Percentiles rank a stretch among this genome's conserved stretches.
Conservation (phyloP, 1,140 invertebrate species). For the Acromyrmex echinatior region DNA sequence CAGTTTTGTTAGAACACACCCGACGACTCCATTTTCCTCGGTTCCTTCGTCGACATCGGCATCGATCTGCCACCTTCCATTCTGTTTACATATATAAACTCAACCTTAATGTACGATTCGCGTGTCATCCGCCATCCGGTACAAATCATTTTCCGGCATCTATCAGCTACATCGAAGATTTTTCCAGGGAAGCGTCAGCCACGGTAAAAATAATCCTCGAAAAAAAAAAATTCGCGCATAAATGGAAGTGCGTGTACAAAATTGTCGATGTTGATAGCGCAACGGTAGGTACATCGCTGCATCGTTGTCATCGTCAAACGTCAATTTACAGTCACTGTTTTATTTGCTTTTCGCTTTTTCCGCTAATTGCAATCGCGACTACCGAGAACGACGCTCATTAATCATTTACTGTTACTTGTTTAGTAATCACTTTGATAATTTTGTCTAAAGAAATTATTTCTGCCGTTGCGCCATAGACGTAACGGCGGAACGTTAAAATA, state of each 20-base stretch:
- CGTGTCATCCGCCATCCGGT: slow-evolving; percentile 73
- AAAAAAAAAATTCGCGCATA: slow-evolving; percentile 12
- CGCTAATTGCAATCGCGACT: slow-evolving; percentile 48
- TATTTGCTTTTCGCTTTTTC: slow-evolving; percentile 25
- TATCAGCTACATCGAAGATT: slow-evolving; percentile 28
- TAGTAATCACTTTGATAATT: slow-evolving; percentile 59
- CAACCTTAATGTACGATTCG: slow-evolving; percentile 77
- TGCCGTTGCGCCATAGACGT: slow-evolving; percentile 30
- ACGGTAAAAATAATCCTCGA: slow-evolving; percentile 10
- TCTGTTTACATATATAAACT: slow-evolving; percentile 75
- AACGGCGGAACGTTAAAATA: slow-evolving; percentile 56
- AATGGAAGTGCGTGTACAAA: slow-evolving; percentile 35
- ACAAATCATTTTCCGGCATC: slow-evolving; percentile 68
- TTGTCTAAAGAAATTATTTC: slow-evolving; percentile 45
- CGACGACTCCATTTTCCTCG: slow-evolving; percentile 64
- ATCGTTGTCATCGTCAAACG: slow-evolving; percentile 30
- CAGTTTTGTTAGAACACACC: slow-evolving; percentile 55
- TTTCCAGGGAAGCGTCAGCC: not conserved
- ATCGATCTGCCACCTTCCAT: slow-evolving; percentile 69
- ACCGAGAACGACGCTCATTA: slow-evolving; percentile 38
- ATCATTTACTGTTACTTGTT: slow-evolving; percentile 28
- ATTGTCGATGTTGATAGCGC: slow-evolving; percentile 41
- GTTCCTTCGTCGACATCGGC: slow-evolving; percentile 48
- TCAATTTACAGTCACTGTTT: slow-evolving; percentile 35
- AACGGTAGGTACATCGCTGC: not conserved